Evolutionary conservation across 2,797 vertebrate species (phyloP), one percentile per base, ranked within the genome.

Genomic region (Tarsius wallacei): DNA sequence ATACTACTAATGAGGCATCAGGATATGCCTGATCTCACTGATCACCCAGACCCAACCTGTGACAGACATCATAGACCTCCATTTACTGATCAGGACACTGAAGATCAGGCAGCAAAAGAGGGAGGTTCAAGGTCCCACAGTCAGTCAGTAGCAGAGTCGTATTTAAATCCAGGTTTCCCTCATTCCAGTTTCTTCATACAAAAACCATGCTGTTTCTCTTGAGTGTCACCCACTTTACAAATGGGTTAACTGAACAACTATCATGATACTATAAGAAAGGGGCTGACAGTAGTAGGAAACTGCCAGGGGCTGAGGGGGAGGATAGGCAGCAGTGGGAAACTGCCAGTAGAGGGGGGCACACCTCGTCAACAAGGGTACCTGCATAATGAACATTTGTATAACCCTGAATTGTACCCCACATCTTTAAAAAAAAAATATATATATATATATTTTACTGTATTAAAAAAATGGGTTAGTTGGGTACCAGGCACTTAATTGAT

Each of bases 1-100:
- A 12, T 2, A 4, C 57, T 59, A 24, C 14, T 64, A 57, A 63
- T 0, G 61, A 95, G 63, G 64, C 24, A 15, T 5, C 0, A 0
- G 51, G 61, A 49, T 0, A 6, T 0, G 2, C 2, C 2, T 31
- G 3, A 16, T n/a, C 55, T 42, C 33, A 33, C 36, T 57, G 53
- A 64, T 82, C 36, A 31, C 16, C 86, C 16, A 2, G 42, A 49
- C 26, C 4, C 21, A 42, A 7, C 47, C 66, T 13, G 51, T 2
- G 9, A 28, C 28, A 28, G 26, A 76, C n/a, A 33, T 47, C 59
- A n/a, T 2, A 61, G 53, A 49, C 42, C 14, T 61, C 36, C 47
- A 70, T 49, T 47, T n/a, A 55, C 16, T 82, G 31, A 68, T 33
- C 21, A 57, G 70, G 36, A 53, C 17, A 51, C 19, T 0, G 31